Base-by-base conservation (phyloP, 2,888 invertebrate species). In the Pseudanteris insignis region DNA sequence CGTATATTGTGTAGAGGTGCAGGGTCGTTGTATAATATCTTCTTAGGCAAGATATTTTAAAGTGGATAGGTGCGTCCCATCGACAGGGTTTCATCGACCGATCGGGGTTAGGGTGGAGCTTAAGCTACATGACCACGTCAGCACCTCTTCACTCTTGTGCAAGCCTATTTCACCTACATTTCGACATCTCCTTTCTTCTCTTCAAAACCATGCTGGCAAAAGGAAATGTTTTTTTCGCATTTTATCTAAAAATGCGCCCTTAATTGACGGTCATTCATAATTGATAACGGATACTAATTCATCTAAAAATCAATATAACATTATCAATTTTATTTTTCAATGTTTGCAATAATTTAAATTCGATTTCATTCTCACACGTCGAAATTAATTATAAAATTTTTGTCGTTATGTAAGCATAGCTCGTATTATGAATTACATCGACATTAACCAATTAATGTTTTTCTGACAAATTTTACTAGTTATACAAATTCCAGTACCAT, bases 41-140 rank as follows among this genome's bases (percentile, higher is more conserved):
- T 67, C 64, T 60, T 54, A 61, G 47, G 44, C 46, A 54, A 61
- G 58, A 67, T 66, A 68, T 67, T 68, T 72, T 69, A 68, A 59
- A 70, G 67, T 64, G 67, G 66, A 59, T 64, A 67, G 64, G 67
- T 68, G 65, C 65, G 70, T 72, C 67, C 67, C 69, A 70, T 70
- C 68, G 69, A 69, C 71, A 69, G 73, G 72, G 70, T 76, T 75
- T 75, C 75, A 76, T 76, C 77, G 77, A 76, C 73, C 76, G 68
- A 74, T 73, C 70, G 70, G 70, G 69, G 69, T 63, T 67, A 67
- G 71, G 73, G 70, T 70, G 72, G 70, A 72, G 74, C 71, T 76
- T 72, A 71, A 74, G 70, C 71, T 69, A 68, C 69, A 67, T 63
- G 67, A 73, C 72, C 70, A 70, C 73, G 76, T 77, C 76, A 75